Base-by-base conservation (phyloP, 2,888 invertebrate species). In the Polyommatus icarus region DNA sequence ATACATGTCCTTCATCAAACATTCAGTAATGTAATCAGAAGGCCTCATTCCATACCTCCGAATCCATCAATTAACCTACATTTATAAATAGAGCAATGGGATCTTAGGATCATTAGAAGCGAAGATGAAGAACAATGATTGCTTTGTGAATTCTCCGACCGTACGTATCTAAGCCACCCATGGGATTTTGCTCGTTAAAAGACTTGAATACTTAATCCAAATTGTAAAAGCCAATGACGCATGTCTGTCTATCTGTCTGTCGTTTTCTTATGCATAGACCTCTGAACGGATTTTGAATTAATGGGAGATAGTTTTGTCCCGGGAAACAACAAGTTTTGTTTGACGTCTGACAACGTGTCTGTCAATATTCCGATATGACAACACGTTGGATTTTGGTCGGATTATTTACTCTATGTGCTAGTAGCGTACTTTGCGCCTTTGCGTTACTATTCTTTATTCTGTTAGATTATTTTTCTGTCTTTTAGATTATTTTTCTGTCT, bases 401-500 rank as follows among this genome's bases (percentile, higher is more conserved):
- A 10, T 40, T 8, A 40, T 40, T 40, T 40, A 10, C 40, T 40
- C 1, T 40, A 46, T 10, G 3, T 46, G 1, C 40, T 40, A 40
- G 40, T 40, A 46, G 46, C 46, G 10, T 10, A 10, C 3, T 46
- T 10, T 12, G 46, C 46, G 10, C 46, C 10, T 46, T 46, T 46
- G 10, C 7, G 7, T 57, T 57, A n/a, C 0, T 0, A 57, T n/a
- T 57, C 7, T 20, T 8, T 20, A 59, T 10, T 59, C 20, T 59
- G 20, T 67, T 20, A 5, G 1, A 29, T 15, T 15, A 1, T 15
- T 29, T 32, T 29, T 32, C 29, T 67, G 29, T 29, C 0, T 67
- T 1, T 32, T 15, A 86, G 3, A 20, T 0, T 12, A 54, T 32
- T 50, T 24, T 18, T 75, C 18, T 18, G 15, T 87, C 88, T 86